Conservation (phyloP, 2,113 vertebrate genomes). For the Panthera uncia region DNA sequence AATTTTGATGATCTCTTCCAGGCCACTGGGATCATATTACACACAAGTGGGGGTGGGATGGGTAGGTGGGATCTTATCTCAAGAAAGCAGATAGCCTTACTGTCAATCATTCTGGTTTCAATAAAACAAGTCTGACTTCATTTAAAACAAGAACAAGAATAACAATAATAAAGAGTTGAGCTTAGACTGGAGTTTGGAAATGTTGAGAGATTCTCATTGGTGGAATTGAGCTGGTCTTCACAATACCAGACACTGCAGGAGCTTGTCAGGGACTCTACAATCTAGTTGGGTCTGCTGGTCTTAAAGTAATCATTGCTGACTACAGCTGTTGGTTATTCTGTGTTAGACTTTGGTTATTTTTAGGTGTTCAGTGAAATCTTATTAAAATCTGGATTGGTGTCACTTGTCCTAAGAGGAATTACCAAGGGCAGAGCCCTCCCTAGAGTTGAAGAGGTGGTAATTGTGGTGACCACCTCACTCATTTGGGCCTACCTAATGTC, state of each 20-base stretch:
- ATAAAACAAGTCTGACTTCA: not conserved
- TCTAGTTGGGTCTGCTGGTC: not conserved
- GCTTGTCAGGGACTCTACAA: not conserved
- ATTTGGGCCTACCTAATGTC: not conserved
- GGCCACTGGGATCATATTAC: not conserved
- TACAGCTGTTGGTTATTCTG: not conserved
- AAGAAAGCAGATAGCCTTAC: not conserved
- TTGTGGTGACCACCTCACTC: not conserved
- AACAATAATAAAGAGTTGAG: not conserved
- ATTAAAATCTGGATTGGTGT: not conserved
- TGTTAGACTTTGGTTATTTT: not conserved
- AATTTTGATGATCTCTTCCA: not conserved
- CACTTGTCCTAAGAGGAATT: not conserved
- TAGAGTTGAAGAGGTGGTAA: not conserved
- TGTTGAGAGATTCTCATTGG: not conserved
- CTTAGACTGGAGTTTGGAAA: not conserved
- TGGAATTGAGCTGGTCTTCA: not conserved
- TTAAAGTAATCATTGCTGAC: not conserved
- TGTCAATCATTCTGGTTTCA: not conserved
- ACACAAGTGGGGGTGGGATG: not conserved
- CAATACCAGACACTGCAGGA: not conserved
- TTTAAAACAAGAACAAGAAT: conserved; percentile 22
- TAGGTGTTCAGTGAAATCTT: not conserved
- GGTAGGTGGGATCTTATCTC: not conserved
- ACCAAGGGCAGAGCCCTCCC: not conserved